These are phyloP conservation scores for Julus scandinavius DNA, from an alignment of 2,888 invertebrate genomes.

Conservation along the genomic window DNA sequence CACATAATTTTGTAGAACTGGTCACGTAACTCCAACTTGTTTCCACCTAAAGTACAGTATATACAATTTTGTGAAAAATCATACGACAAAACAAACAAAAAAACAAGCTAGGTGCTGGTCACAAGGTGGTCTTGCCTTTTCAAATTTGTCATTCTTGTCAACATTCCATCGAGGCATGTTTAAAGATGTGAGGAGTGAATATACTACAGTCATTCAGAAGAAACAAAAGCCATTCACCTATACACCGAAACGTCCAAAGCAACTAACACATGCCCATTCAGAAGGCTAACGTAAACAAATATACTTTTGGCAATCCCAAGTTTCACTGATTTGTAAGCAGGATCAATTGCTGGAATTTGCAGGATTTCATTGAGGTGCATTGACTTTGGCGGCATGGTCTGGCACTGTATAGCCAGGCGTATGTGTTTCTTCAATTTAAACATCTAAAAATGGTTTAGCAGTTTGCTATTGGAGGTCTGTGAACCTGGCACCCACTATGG, in stretches of 20 bases:
- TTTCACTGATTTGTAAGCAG: neutral
- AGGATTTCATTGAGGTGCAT: neutral
- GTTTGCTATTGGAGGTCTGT: neutral
- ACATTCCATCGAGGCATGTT: neutral
- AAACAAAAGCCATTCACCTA: slow-evolving; percentile 12
- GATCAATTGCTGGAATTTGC: neutral
- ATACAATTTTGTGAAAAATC: too few relatives aligned
- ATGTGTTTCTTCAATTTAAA: neutral
- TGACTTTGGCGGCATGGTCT: neutral
- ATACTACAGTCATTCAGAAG: neutral
- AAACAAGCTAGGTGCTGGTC: neutral
- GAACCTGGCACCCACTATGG: slow-evolving; percentile 10
- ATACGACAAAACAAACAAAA: too few relatives aligned
- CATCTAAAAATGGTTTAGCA: neutral
- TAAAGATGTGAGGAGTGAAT: neutral
- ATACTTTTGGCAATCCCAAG: neutral
- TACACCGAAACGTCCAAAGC: neutral
- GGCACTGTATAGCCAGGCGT: neutral
- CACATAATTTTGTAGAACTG: neutral
- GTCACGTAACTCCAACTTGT: neutral
- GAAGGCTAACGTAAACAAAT: neutral
- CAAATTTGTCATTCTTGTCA: neutral
- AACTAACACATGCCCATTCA: neutral
- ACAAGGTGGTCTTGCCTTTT: neutral
- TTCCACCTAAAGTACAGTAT: neutral